A percentile compares a stretch with the other conserved stretches of the same genome.
phyloP scores from a whole-genome alignment of 1,140 invertebrate species.

The Hestina assimilis region DNA sequence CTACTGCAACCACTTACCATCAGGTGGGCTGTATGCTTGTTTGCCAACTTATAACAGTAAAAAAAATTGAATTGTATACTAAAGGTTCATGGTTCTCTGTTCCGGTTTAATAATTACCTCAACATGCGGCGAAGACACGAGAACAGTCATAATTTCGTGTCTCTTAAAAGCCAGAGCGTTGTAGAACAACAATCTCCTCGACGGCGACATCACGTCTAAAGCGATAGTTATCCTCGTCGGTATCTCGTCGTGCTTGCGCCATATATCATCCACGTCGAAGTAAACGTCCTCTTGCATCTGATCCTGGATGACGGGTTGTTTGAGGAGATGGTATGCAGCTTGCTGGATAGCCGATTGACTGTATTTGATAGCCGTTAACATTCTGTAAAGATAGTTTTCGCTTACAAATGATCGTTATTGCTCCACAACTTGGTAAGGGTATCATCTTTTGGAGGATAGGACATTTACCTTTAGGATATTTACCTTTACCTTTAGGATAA shows the following conservation, averaged over 20 bases:
- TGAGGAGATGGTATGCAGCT: conserved; percentile 81
- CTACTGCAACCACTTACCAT: too few species aligned
- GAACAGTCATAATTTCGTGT: conserved; percentile 77
- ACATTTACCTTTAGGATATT: too few species aligned
- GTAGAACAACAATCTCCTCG: conserved; percentile 76
- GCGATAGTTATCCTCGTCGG: conserved; percentile 67
- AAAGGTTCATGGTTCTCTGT: too few species aligned
- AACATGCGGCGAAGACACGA: conserved; percentile 78
- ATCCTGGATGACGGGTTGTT: conserved; percentile 68
- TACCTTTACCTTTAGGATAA: too few species aligned
- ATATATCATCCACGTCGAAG: conserved; percentile 76
- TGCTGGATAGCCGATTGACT: conserved; percentile 86
- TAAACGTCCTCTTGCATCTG: conserved; percentile 65
- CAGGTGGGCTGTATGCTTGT: too few species aligned
- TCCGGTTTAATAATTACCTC: too few species aligned
- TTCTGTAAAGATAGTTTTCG: conserved; percentile 47
- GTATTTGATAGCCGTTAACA: conserved; percentile 83
- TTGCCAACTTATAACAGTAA: too few species aligned
- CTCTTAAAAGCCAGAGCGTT: conserved; percentile 77
- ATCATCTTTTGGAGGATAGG: too few species aligned
- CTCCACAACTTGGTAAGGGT: too few species aligned
- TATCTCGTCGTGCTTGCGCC: conserved; percentile 65
- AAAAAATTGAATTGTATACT: too few species aligned
- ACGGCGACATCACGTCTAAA: conserved; percentile 73
- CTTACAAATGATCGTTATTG: too few species aligned